Base-by-base conservation (phyloP, 1,140 invertebrate genomes). In the Drosophila sp. region DNA sequence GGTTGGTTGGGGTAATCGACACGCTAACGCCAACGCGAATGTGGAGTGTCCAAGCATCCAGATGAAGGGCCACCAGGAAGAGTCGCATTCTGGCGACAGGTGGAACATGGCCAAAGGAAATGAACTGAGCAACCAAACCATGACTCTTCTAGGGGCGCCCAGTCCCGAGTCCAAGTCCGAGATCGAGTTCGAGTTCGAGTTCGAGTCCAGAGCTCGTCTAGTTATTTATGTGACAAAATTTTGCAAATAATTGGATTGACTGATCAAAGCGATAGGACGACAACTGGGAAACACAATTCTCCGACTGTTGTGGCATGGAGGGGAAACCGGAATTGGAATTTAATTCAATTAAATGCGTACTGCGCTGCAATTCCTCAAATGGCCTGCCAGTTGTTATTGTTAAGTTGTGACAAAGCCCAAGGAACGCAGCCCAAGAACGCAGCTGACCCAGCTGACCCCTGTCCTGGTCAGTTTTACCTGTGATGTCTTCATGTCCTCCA, bases 161-260 rank as follows among this genome's bases (percentile, higher is more conserved):
- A 41, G 38, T 14, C 50, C 4, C 4, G 2, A 7, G 27, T 29
- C 1, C 4, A 2, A 7, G 27, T 29, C 65, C 58, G 34, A 14
- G 38, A 5, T 40, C 14, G 40, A 36, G 41, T 41, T 0, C 4
- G 2, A 7, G 27, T 29, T 57, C 58, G 48, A 36, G 41, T 41
- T 0, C 1, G 4, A 7, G 27, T 29, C 21, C 21, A 21, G 21
- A 29, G 29, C 62, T 67, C 66, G 74, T 65, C 78, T 89, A 91
- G 90, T 91, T 91, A 91, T 91, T 91, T 91, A 91, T 91, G 90
- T 91, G 90, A 91, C 90, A 91, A 91, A 91, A 91, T 91, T 91
- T 91, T 86, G 83, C 90, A 91, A 91, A 91, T 91, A 91, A 91
- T 91, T 91, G 90, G 90, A 91, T 91, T 91, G 90, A 90, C 86